Evolutionary conservation across 2,888 invertebrate species (phyloP).

Genomic region (Caenorhabditis plicata): DNA sequence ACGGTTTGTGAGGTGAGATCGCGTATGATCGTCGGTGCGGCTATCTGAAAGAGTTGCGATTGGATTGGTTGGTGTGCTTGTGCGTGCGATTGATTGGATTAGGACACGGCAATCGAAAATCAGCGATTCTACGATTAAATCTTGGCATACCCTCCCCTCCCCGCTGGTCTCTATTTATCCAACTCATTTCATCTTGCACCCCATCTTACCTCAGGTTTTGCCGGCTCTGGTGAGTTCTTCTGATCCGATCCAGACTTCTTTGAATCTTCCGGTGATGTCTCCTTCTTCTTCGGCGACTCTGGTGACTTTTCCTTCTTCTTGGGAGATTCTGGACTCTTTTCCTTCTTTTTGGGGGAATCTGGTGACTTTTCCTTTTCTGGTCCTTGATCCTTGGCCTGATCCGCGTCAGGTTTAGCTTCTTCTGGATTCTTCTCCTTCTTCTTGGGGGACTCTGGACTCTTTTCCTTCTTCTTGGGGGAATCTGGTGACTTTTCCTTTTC

Average conservation of each 20-base stretch:
- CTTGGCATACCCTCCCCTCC: too few relatives aligned
- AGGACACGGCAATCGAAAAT: too few relatives aligned
- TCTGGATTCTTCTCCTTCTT: slow-evolving; percentile 9
- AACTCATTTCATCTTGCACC: too few relatives aligned
- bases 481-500: slow-evolving; percentile 1
- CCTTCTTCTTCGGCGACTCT: slow-evolving; percentile 5
- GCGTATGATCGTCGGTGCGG: slow-evolving; percentile 36
- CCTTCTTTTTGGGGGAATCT: slow-evolving; percentile 2
- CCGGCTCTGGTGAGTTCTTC: slow-evolving; percentile 4
- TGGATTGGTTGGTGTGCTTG: too few relatives aligned
- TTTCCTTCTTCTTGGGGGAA: too few relatives aligned
- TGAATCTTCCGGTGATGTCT: slow-evolving; percentile 1
- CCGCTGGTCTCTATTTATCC: too few relatives aligned
- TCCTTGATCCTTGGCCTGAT: too few relatives aligned
- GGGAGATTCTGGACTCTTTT: slow-evolving; percentile 10
- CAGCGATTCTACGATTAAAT: too few relatives aligned
- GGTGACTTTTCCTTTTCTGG: too few relatives aligned
- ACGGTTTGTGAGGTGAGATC: slow-evolving; percentile 65
- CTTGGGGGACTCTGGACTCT: not conserved
- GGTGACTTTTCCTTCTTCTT: slow-evolving; percentile 18
- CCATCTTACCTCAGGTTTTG: too few relatives aligned
- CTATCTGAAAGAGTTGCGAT: slow-evolving; percentile 18
- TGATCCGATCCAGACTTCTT: slow-evolving; percentile 3
- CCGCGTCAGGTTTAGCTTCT: slow-evolving; percentile 1
- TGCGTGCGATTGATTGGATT: too few relatives aligned